A percentile compares a stretch with the other conserved stretches of the same genome.
Evolutionary conservation across 2,113 vertebrate species (phyloP).

Genomic region (Sturnus vulgaris): DNA sequence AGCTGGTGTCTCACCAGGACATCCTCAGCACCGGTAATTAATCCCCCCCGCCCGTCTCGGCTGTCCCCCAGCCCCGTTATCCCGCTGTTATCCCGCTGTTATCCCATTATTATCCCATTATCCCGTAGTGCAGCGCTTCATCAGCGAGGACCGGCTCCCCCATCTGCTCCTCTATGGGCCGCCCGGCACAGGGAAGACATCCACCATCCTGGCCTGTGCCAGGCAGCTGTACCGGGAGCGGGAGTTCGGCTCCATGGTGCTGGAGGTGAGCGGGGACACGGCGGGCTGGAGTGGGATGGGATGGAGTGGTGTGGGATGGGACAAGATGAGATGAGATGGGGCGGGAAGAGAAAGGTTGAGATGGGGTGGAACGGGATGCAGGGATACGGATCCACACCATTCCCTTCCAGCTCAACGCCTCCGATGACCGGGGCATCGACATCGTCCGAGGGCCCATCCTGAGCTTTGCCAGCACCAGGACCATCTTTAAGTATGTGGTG

Average conservation of each 20-base stretch:
- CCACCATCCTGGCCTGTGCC: conserved; percentile 92
- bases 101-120: neutral
- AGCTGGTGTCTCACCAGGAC: conserved; percentile 92
- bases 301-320: neutral
- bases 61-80: neutral
- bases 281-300: rapidly evolving
- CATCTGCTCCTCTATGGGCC: conserved; percentile 96
- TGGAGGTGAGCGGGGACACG: conserved; percentile 78
- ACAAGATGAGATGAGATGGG: neutral
- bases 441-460: conserved; percentile 91
- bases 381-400: rapidly evolving
- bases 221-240: conserved; percentile 88
- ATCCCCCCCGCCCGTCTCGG: too few species aligned
- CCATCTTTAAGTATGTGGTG: conserved; percentile 91
- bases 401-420: conserved; percentile 86
- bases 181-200: conserved; percentile 95
- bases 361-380: neutral
- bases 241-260: conserved; percentile 94
- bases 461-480: conserved; percentile 95
- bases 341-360: too few species aligned
- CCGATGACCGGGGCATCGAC: conserved; percentile 93
- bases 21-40: conserved; percentile 89
- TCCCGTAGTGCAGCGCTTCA: conserved; percentile 87
- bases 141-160: conserved; percentile 89
- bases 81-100: neutral